phyloP scores from a whole-genome alignment of 2,797 vertebrate species.

The Allobates femoralis region DNA sequence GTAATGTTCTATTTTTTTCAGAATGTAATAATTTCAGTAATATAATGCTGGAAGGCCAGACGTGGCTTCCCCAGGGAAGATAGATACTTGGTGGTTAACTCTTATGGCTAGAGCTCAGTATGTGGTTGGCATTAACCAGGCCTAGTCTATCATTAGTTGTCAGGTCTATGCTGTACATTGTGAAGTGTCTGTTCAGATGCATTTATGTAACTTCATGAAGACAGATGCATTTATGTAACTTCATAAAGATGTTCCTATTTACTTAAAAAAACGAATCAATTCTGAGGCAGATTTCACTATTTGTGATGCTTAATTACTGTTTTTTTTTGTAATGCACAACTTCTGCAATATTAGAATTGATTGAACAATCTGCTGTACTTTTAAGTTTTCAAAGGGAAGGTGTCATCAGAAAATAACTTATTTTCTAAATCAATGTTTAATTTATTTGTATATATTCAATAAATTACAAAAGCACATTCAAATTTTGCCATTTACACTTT shows the following conservation, averaged over 20 bases:
- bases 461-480: too few relatives aligned
- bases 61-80: background rate
- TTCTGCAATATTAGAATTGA: background rate
- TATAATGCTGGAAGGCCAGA: background rate
- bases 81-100: background rate
- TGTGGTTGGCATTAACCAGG: slow-evolving; percentile 2
- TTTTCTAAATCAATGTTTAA: too few relatives aligned
- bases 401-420: too few relatives aligned
- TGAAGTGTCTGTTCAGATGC: background rate
- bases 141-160: background rate
- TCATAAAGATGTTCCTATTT: background rate
- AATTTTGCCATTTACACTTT: too few relatives aligned
- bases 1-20: too few relatives aligned
- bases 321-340: too few relatives aligned
- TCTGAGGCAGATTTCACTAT: background rate
- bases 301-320: background rate
- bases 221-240: background rate
- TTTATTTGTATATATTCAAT: too few relatives aligned
- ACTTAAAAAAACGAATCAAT: background rate
- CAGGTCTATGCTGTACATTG: background rate
- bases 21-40: background rate
- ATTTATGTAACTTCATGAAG: background rate
- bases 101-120: background rate
- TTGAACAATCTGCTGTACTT: too few relatives aligned
- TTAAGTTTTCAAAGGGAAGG: too few relatives aligned